phyloP scores from a whole-genome alignment of 1,140 invertebrate species.

The Cydia pomonella region DNA sequence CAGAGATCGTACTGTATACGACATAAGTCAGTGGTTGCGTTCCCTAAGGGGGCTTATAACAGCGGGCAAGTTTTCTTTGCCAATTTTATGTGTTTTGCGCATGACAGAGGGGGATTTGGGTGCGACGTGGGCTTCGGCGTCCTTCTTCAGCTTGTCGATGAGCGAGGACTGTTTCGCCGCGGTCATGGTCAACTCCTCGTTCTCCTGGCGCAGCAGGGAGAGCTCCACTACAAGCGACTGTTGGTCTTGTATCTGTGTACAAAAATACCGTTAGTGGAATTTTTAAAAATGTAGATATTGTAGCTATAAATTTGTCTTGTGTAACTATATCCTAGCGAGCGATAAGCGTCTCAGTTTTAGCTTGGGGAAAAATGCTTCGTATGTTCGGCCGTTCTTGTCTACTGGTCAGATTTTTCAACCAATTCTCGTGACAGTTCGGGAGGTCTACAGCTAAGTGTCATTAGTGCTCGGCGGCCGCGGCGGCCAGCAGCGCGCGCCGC shows the following conservation, averaged over 20 bases:
- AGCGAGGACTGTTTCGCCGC: conserved; percentile 70
- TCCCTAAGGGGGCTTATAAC: conserved; percentile 69
- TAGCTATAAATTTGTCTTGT: too few species aligned
- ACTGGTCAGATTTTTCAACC: too few species aligned
- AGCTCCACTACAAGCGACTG: conserved; percentile 72
- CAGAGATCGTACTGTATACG: too few species aligned
- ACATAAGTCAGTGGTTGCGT: conserved; percentile 60
- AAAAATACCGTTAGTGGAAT: conserved; percentile 15
- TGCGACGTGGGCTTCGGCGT: conserved; percentile 54
- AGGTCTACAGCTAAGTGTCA: too few species aligned
- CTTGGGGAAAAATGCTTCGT: too few species aligned
- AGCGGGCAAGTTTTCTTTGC: conserved; percentile 70
- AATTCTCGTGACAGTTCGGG: too few species aligned
- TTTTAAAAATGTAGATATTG: neutral
- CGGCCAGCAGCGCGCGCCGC: conserved; percentile 62
- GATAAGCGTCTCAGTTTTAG: too few species aligned
- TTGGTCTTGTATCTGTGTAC: conserved; percentile 72
- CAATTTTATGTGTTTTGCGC: conserved; percentile 67
- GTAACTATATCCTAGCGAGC: too few species aligned
- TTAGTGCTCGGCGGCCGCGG: conserved; percentile 58
- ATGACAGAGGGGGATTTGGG: conserved; percentile 68
- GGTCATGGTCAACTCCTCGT: conserved; percentile 69
- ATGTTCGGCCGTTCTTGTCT: too few species aligned
- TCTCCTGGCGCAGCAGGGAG: conserved; percentile 73
- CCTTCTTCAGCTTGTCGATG: conserved; percentile 72